These are phyloP conservation scores for Eretmocerus hayati DNA, from an alignment of 2,888 invertebrate species.

Conservation along the genomic window DNA sequence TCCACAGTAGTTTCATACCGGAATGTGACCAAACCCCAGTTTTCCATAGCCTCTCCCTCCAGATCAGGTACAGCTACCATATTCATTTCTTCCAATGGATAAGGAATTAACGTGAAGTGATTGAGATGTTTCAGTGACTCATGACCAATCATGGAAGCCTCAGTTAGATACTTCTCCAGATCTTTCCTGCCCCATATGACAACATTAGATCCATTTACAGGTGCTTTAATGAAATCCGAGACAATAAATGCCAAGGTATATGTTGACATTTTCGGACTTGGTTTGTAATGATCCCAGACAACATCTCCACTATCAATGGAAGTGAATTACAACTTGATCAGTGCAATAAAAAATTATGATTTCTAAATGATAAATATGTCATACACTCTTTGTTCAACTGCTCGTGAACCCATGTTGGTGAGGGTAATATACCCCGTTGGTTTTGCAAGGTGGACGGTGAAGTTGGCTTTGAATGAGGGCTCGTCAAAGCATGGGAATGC, in stretches of 20 bases:
- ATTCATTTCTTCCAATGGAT: conserved; percentile 75
- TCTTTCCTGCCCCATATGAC: conserved; percentile 10
- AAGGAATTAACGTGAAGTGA: conserved; percentile 64
- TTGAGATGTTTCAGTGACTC: conserved; percentile 65
- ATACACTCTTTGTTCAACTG: too few species aligned
- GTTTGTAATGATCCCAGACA: conserved; percentile 58
- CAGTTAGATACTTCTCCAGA: conserved; percentile 45
- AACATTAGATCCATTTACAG: neutral
- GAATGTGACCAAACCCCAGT: conserved; percentile 46
- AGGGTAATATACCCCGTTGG: conserved; percentile 24
- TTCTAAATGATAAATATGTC: too few species aligned
- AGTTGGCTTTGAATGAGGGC: conserved; percentile 40
- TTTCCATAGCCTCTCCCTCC: conserved; percentile 26
- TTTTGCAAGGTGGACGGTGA: conserved; percentile 30
- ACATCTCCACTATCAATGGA: conserved; percentile 14
- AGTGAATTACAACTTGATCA: too few species aligned
- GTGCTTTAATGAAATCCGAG: conserved; percentile 45
- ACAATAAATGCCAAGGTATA: conserved; percentile 78
- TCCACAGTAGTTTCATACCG: conserved; percentile 52
- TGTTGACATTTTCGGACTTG: conserved; percentile 77
- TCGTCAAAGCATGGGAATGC: conserved; percentile 78
- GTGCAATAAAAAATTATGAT: too few species aligned
- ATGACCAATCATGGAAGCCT: conserved; percentile 55
- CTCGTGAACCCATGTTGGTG: conserved; percentile 36
- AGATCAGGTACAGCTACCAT: conserved; percentile 46